These are phyloP conservation scores for Eupithecia dodoneata DNA, from an alignment of 2,888 invertebrate species.

Conservation along the genomic window DNA sequence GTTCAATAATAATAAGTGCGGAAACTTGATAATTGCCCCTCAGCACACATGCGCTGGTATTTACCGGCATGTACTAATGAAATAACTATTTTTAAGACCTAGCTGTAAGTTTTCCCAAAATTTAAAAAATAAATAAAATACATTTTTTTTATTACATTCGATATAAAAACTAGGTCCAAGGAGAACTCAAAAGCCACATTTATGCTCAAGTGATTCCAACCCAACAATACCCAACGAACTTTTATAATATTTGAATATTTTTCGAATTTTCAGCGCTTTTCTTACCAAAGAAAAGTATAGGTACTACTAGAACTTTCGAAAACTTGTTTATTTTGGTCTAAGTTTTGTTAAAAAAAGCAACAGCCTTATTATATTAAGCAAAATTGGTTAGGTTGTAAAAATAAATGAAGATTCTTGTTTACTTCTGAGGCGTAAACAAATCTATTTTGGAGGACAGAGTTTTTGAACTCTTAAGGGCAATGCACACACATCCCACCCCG, in stretches of 20 bases:
- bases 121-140: too few relatives aligned
- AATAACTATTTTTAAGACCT: too few relatives aligned
- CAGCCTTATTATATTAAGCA: slow-evolving; percentile 9
- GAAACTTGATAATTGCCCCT: too few relatives aligned
- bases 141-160: too few relatives aligned
- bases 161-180: neutral
- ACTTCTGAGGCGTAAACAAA: neutral
- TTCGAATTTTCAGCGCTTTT: neutral
- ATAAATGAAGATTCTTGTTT: slow-evolving; percentile 14
- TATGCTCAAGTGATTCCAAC: neutral
- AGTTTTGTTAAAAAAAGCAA: slow-evolving; percentile 6
- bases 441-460: neutral
- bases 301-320: neutral
- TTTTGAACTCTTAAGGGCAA: neutral
- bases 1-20: too few relatives aligned
- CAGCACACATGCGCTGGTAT: too few relatives aligned
- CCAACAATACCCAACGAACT: neutral
- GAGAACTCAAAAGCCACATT: neutral
- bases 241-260: neutral
- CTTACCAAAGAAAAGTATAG: neutral
- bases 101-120: too few relatives aligned
- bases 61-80: too few relatives aligned
- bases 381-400: slow-evolving; percentile 9
- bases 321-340: slow-evolving; percentile 3
- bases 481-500: neutral